phyloP scores from a whole-genome alignment of 2,888 invertebrate species.

The Latrodectus hesperus region DNA sequence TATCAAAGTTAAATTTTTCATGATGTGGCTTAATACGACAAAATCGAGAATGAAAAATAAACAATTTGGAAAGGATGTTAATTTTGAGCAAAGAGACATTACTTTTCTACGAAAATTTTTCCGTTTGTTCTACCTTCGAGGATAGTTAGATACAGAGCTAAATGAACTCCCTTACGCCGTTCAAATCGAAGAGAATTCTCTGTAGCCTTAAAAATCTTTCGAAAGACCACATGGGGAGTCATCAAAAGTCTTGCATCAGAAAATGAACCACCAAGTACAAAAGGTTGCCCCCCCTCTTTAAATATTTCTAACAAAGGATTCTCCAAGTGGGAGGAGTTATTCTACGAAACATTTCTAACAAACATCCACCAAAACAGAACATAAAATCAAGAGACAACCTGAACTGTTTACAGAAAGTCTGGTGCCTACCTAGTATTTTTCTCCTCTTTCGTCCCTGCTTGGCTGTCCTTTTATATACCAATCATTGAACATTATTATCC shows the following conservation, averaged over 20 bases:
- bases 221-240: not conserved
- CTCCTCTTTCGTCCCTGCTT: not conserved
- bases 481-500: conserved; percentile 64
- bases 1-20: too few species aligned
- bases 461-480: conserved; percentile 27
- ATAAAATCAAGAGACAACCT: conserved; percentile 34
- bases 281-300: not conserved
- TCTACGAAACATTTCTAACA: conserved; percentile 11
- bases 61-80: too few species aligned
- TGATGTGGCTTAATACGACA: too few species aligned
- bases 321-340: not conserved
- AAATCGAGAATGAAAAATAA: too few species aligned
- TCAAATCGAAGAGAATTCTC: too few species aligned
- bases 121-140: too few species aligned
- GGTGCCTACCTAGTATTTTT: conserved; percentile 23
- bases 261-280: not conserved
- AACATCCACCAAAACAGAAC: conserved; percentile 42
- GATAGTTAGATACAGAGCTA: too few species aligned
- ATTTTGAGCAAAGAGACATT: too few species aligned
- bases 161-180: too few species aligned
- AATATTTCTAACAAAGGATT: not conserved
- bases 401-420: not conserved
- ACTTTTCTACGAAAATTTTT: too few species aligned
- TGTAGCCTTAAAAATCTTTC: not conserved
- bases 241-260: not conserved